Percentiles rank a stretch among this genome's conserved stretches.
Evolutionary conservation across 2,797 vertebrate species (phyloP).

Genomic region (Chiloscyllium punctatum): DNA sequence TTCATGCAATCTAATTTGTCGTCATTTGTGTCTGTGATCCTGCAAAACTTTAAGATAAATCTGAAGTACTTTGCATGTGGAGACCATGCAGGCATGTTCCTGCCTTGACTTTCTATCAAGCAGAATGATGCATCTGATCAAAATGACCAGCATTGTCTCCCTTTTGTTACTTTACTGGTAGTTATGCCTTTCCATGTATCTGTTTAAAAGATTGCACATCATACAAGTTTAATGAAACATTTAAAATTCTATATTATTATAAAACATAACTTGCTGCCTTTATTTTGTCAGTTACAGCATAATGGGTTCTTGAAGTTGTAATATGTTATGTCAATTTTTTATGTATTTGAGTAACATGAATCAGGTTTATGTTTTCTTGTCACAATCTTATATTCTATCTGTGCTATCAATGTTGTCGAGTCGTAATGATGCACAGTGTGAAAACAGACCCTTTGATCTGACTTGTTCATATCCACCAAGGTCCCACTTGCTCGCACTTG

Average conservation of each 20-base stretch:
- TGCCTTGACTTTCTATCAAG: background rate
- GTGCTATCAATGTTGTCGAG: too few species aligned
- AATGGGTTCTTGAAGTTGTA: background rate
- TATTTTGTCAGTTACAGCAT: background rate
- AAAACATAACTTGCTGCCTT: background rate
- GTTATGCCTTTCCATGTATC: background rate
- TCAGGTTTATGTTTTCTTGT: too few species aligned
- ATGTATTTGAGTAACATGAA: too few species aligned
- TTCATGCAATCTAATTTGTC: background rate
- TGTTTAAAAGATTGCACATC: background rate
- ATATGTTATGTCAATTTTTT: background rate
- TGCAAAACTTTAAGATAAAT: background rate
- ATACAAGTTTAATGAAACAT: background rate
- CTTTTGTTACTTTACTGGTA: background rate
- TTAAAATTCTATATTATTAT: background rate
- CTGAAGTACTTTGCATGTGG: background rate
- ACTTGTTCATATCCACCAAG: too few species aligned
- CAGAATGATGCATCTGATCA: background rate
- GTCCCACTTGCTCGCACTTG: too few species aligned
- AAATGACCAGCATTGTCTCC: background rate
- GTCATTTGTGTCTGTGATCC: background rate
- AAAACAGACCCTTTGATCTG: too few species aligned
- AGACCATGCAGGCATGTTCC: background rate
- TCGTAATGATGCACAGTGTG: too few species aligned
- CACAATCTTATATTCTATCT: too few species aligned